Evolutionary conservation across 2,888 invertebrate species (phyloP).

Genomic region (Latrodectus hesperus): DNA sequence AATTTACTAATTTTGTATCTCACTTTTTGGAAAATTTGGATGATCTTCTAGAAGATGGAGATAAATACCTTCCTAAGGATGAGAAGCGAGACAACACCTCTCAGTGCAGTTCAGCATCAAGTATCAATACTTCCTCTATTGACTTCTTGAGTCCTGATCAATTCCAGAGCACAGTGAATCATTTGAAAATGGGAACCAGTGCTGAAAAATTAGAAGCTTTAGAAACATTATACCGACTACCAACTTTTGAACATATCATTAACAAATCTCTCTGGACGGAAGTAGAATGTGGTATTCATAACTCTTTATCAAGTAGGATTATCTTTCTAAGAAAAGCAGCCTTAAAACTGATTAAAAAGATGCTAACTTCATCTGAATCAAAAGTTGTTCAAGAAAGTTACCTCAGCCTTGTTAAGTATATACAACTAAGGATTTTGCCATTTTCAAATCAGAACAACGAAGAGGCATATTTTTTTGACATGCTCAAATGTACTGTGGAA

Average conservation of each 20-base stretch:
- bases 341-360: slow-evolving; percentile 47
- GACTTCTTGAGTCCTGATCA: slow-evolving; percentile 61
- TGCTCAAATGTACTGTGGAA: slow-evolving; percentile 18
- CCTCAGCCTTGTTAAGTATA: slow-evolving; percentile 46
- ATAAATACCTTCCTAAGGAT: slow-evolving; percentile 36
- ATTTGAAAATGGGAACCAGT: slow-evolving; percentile 26
- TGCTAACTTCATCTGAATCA: slow-evolving; percentile 48
- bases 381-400: slow-evolving; percentile 61
- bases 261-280: slow-evolving; percentile 49
- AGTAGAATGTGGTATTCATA: slow-evolving; percentile 35
- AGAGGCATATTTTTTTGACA: background rate
- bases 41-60: slow-evolving; percentile 36
- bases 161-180: slow-evolving; percentile 26
- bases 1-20: slow-evolving; percentile 18
- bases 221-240: slow-evolving; percentile 33
- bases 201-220: slow-evolving; percentile 59
- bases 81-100: slow-evolving; percentile 20
- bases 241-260: slow-evolving; percentile 52
- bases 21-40: slow-evolving; percentile 22
- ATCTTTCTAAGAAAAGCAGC: slow-evolving; percentile 39
- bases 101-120: slow-evolving; percentile 56
- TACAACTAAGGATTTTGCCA: slow-evolving; percentile 35
- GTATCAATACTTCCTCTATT: slow-evolving; percentile 50
- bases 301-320: slow-evolving; percentile 33
- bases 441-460: background rate